Evolutionary conservation across 2,797 vertebrate genomes (phyloP).

Genomic region (Alauda arvensis): DNA sequence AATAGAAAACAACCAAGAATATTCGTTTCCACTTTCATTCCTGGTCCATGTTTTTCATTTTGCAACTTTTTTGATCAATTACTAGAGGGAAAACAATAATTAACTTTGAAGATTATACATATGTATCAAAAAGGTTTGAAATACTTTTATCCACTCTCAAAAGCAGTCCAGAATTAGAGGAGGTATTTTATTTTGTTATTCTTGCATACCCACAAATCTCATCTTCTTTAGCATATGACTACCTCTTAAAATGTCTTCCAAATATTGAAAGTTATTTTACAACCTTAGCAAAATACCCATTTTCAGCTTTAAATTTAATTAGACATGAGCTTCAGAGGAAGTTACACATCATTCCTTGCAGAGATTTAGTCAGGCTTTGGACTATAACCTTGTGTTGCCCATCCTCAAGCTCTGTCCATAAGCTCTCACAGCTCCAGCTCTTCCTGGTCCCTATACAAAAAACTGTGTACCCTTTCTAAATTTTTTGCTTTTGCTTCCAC

Average conservation of each 20-base stretch:
- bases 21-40: neutral
- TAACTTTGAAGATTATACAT: neutral
- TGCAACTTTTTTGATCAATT: neutral
- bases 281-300: neutral
- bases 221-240: neutral
- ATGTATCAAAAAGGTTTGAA: neutral
- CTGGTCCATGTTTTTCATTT: neutral
- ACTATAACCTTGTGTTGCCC: neutral
- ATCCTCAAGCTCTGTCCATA: neutral
- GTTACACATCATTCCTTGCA: fast-evolving
- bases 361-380: neutral
- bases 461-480: neutral
- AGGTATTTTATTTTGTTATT: neutral
- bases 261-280: neutral
- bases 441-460: neutral
- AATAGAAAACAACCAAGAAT: neutral
- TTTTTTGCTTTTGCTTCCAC: neutral
- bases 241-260: neutral
- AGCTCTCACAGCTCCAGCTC: neutral
- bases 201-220: neutral
- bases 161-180: neutral
- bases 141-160: neutral
- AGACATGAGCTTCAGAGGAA: neutral
- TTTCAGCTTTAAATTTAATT: neutral
- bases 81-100: neutral